Percentiles rank a stretch among this genome's conserved stretches.
Evolutionary conservation across 37 sponge, comb jelly and placozoan species (phyloP).

Genomic region (Theonella swinhoei): DNA sequence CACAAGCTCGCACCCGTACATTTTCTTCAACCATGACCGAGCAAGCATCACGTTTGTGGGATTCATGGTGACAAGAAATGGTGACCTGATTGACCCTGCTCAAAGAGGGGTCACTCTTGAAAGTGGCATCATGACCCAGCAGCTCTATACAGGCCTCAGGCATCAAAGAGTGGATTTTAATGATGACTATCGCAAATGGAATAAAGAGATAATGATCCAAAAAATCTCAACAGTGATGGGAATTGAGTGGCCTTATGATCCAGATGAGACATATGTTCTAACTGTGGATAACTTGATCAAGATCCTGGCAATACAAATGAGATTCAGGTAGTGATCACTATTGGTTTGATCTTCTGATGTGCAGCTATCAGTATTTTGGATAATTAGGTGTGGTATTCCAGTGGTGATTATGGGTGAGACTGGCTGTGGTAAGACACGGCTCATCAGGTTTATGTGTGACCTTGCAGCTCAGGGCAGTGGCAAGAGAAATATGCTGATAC

Average conservation of each 20-base stretch:
- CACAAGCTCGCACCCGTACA: slow-evolving; percentile 86
- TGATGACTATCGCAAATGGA: slow-evolving; percentile 64
- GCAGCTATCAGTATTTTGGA: background rate
- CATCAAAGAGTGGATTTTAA: slow-evolving; percentile 51
- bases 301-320: slow-evolving; percentile 91
- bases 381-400: slow-evolving; percentile 81
- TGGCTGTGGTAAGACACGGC: slow-evolving; percentile 96
- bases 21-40: slow-evolving; percentile 87
- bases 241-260: slow-evolving; percentile 57
- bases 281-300: slow-evolving; percentile 83
- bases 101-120: slow-evolving; percentile 19
- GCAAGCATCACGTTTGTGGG: slow-evolving; percentile 82
- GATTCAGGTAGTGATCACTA: slow-evolving; percentile 60
- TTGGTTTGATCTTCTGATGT: background rate
- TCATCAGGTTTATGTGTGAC: slow-evolving; percentile 90
- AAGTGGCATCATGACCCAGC: slow-evolving; percentile 30
- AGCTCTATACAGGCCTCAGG: slow-evolving; percentile 48
- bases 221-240: slow-evolving; percentile 56
- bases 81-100: slow-evolving; percentile 55
- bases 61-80: slow-evolving; percentile 44
- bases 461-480: slow-evolving; percentile 20
- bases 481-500: slow-evolving; percentile 63
- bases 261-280: slow-evolving; percentile 77
- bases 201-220: slow-evolving; percentile 28
- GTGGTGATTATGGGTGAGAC: slow-evolving; percentile 99